phyloP scores from a whole-genome alignment of 1,140 invertebrate genomes.

The Dendroctonus ponderosae region DNA sequence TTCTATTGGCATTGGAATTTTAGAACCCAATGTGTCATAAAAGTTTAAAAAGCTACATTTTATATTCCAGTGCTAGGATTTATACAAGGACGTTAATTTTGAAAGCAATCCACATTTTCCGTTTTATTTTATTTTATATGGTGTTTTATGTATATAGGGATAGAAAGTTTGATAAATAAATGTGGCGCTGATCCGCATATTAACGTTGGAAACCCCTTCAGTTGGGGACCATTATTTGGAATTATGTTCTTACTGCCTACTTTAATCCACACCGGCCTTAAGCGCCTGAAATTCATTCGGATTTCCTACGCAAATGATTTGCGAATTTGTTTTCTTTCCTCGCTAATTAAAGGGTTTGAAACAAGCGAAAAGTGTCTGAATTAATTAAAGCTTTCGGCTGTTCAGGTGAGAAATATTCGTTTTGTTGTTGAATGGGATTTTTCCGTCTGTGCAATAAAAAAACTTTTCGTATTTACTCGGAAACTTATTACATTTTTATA shows the following conservation, averaged over 20 bases:
- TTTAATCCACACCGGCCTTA: slow-evolving; percentile 17
- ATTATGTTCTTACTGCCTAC: slow-evolving; percentile 22
- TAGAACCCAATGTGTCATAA: too few species aligned
- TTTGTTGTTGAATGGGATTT: not conserved
- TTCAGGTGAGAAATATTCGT: slow-evolving; percentile 16
- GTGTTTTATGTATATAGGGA: too few species aligned
- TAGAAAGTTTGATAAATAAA: too few species aligned
- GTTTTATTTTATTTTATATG: too few species aligned
- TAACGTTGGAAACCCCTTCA: slow-evolving; percentile 4
- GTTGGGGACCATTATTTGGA: slow-evolving; percentile 10
- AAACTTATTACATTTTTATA: too few species aligned
- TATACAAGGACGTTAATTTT: too few species aligned
- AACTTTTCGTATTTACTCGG: too few species aligned
- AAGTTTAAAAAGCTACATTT: too few species aligned
- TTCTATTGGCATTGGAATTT: too few species aligned
- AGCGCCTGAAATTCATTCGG: slow-evolving; percentile 11
- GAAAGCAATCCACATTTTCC: too few species aligned
- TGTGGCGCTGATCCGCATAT: slow-evolving; percentile 2
- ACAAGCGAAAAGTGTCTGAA: slow-evolving; percentile 16
- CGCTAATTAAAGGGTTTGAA: slow-evolving; percentile 13
- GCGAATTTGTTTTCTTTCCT: slow-evolving; percentile 18
- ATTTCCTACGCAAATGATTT: slow-evolving; percentile 16
- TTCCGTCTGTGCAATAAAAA: too few species aligned
- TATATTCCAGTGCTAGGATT: too few species aligned
- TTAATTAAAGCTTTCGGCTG: slow-evolving; percentile 6